Evolutionary conservation across 2,888 invertebrate species (phyloP), one percentile per base, ranked within the genome.

Genomic region (Leucophenga montana): DNA sequence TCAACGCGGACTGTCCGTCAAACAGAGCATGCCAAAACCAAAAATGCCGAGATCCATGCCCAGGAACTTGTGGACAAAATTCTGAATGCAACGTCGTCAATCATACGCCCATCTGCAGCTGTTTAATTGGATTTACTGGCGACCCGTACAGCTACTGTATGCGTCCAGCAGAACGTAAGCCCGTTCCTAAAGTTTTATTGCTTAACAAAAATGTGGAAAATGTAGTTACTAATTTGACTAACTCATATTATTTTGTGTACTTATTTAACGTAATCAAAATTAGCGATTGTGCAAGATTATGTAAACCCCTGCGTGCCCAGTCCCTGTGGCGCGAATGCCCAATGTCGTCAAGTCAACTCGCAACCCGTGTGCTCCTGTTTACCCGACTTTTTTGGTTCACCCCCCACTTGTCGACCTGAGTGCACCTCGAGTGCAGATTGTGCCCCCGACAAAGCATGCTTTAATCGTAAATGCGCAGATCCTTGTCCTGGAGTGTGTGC

Each of bases 401-500:
- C 95, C 57, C 88, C 88, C 18, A 94, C 94, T 46, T 95, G 94
- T 85, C 90, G 93, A 73, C 94, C 94, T 44, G 93, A 94, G 89
- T 94, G 94, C 85, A 90, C 92, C 27, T 92, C 92, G 74, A 94
- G 93, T 83, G 91, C 92, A 72, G 94, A 94, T 88, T 95, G 95
- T 85, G 78, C 91, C 1, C 90, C 90, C 77, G 90, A 92, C 79
- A 89, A 91, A 85, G 94, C 94, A 16, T 95, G 95, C 80, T 92
- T 92, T 70, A 92, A 91, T 85, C 91, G 92, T 82, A 93, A 92
- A 86, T 95, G 95, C 87, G 87, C 90, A 71, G 92, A 95, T 85
- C 94, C 95, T 2, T 95, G 95, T 79, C 92, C 93, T 6, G 94
- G 93, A 71, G 92, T 93, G 6, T 95, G 95, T 87, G 95, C 94